phyloP scores from a whole-genome alignment of 2,113 vertebrate genomes.

The Microcebus jonahi region DNA sequence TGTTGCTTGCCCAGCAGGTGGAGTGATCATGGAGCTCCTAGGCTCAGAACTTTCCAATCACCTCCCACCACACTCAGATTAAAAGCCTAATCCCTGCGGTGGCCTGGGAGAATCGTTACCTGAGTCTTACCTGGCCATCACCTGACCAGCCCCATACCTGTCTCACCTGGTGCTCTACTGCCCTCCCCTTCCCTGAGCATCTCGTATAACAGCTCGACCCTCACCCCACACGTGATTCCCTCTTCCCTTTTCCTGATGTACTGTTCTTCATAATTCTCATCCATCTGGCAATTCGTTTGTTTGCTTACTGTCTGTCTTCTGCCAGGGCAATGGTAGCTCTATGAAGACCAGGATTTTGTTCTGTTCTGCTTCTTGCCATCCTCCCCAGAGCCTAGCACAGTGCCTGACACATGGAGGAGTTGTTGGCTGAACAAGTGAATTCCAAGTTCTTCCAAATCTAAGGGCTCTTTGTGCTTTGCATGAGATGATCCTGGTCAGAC shows the following conservation, averaged over 20 bases:
- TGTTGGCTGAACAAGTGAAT: background rate
- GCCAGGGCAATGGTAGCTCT: background rate
- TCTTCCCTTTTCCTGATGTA: background rate
- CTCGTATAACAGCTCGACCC: background rate
- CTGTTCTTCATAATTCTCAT: background rate
- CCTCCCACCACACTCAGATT: background rate
- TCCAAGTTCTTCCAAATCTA: background rate
- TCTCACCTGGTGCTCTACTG: too few species aligned
- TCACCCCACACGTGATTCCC: rapidly evolving
- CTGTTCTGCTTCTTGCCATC: background rate
- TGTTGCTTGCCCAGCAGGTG: rapidly evolving
- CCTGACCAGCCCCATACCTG: background rate
- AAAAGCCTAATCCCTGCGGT: background rate
- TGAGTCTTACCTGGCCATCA: background rate
- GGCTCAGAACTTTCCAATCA: background rate
- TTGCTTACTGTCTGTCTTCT: background rate
- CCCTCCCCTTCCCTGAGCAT: background rate
- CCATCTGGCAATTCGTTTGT: background rate
- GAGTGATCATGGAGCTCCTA: rapidly evolving
- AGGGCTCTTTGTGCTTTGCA: background rate
- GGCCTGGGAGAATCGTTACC: background rate
- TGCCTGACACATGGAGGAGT: background rate
- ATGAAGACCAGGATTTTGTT: background rate
- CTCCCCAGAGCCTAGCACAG: background rate
- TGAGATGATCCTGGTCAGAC: background rate